Evolutionary conservation across 1,140 invertebrate species (phyloP).

Genomic region (Calliphora vicina): DNA sequence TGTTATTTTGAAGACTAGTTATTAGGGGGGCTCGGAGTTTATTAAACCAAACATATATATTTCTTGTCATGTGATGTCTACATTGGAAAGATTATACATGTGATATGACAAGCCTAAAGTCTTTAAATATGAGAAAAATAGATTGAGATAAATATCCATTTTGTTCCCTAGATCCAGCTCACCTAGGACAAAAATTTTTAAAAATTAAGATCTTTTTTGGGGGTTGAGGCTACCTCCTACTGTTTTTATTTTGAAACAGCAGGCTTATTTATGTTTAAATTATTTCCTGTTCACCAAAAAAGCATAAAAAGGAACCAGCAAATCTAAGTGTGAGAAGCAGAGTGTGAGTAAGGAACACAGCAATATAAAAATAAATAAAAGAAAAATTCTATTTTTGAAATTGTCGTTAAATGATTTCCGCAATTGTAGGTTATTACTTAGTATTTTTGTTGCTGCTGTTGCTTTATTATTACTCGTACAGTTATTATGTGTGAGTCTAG

Average conservation of each 20-base stretch:
- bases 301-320: neutral
- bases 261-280: conserved; percentile 12
- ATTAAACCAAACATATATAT: too few relatives aligned
- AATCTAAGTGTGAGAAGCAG: neutral
- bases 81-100: too few relatives aligned
- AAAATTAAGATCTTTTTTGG: too few relatives aligned
- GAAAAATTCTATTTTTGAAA: neutral
- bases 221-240: too few relatives aligned
- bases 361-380: neutral
- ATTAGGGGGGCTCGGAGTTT: neutral
- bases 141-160: too few relatives aligned
- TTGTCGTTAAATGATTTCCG: conserved; percentile 28
- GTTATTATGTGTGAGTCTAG: neutral
- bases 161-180: too few relatives aligned
- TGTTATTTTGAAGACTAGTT: too few relatives aligned
- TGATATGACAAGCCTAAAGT: too few relatives aligned
- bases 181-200: too few relatives aligned
- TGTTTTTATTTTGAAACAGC: conserved; percentile 6
- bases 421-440: conserved; percentile 29
- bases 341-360: neutral
- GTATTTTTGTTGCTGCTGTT: neutral
- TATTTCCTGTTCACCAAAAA: neutral
- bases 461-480: neutral
- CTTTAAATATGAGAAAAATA: too few relatives aligned
- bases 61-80: too few relatives aligned